Base-by-base conservation (phyloP, 2,113 vertebrate species). In the Morone saxatilis region DNA sequence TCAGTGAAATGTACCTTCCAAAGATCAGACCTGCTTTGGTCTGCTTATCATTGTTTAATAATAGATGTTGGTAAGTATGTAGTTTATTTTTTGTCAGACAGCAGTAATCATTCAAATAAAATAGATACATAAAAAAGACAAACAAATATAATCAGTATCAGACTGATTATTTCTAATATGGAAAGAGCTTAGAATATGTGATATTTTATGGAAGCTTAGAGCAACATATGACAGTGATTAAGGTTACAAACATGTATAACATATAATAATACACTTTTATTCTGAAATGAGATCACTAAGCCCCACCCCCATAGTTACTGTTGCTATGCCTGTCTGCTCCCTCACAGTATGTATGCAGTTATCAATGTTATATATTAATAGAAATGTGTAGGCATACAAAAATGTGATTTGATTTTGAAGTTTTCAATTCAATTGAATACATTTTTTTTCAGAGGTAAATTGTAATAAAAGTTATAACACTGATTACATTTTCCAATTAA, bases 11-110 rank as follows among this genome's bases (percentile, higher is more conserved):
- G 11, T 31, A 68, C 59, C 47, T 76, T 4, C 36, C 54, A 20
- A 61, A 80, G 60, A 84, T 69, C 25, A 78, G 63, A 59, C 20
- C 69, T 57, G 25, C 43, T 50, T 66, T 79, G n/a, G 59, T 84
- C 51, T 75, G 59, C 71, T 70, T 66, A 76, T 81, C 13, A 36
- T 59, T 67, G 20, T n/a, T 86, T 66, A 84, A 81, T 81, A 79
- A 75, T 75, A 62, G 36, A 86, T 79, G 73, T 40, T 60, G 47
- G 16, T 59, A 31, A 31, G 31, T 31, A 31, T 31, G 31, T 31
- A 9, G 36, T 59, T 36, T 75, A 1, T 20, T 60, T 61, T 78
- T 73, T 80, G 57, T 71, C 25, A 54, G 11, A 45, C 8, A 19
- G 2, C 62, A 25, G 7, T 1, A 45, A 62, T 69, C 8, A 56